These are phyloP conservation scores for Acanthornis magna DNA, from an alignment of 2,797 vertebrate species.

Conservation along the genomic window DNA sequence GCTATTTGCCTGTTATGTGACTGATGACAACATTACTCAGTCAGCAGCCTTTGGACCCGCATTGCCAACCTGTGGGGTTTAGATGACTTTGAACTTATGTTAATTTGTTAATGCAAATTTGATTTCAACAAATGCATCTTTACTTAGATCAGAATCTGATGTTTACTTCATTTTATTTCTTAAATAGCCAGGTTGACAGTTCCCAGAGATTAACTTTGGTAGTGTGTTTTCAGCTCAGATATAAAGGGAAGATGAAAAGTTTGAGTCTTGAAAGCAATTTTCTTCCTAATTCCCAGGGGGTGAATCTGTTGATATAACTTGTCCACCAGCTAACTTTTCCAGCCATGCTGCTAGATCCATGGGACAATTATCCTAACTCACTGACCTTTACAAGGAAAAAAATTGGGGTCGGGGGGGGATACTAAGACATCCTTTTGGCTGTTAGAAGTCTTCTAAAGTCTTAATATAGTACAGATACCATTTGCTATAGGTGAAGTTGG, in stretches of 20 bases:
- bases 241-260: not conserved
- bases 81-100: not conserved
- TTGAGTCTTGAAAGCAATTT: not conserved
- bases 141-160: not conserved
- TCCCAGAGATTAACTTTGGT: not conserved
- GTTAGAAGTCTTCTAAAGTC: not conserved
- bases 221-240: not conserved
- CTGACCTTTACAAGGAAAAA: not conserved
- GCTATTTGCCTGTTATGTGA: not conserved
- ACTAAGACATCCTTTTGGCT: not conserved
- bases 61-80: not conserved
- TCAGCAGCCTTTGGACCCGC: rapidly evolving
- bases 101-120: not conserved
- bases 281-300: not conserved
- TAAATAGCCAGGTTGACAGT: not conserved
- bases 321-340: not conserved
- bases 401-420: rapidly evolving
- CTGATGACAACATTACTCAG: not conserved
- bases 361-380: not conserved
- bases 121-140: not conserved
- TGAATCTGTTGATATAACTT: not conserved
- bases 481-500: not conserved
- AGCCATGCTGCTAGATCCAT: not conserved
- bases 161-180: not conserved
- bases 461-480: not conserved